Evolutionary conservation across 2,888 invertebrate species (phyloP).

Genomic region (Drosophila infuscata): DNA sequence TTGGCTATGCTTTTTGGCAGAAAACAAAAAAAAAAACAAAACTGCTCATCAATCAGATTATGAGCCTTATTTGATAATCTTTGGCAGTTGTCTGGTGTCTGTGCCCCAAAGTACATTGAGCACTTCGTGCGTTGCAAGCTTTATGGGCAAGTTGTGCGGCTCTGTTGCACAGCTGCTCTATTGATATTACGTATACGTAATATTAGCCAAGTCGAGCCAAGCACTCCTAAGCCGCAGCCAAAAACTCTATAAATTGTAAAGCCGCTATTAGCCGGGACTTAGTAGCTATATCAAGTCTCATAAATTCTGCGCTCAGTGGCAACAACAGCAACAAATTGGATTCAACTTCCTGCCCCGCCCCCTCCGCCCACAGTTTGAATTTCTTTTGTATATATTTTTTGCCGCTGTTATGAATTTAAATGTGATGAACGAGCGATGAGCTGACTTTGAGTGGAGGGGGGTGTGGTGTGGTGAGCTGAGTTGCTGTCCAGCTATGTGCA

Average conservation of each 20-base stretch:
- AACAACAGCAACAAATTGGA: constrained; percentile 54
- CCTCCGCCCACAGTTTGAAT: no score
- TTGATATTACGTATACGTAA: constrained; percentile 60
- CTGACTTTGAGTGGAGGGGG: neutral
- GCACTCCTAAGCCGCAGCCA: constrained; percentile 67
- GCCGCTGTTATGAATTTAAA: constrained; percentile 73
- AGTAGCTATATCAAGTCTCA: constrained; percentile 64
- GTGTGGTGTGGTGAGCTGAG: constrained; percentile 11
- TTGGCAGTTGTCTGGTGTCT: neutral
- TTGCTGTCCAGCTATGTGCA: constrained; percentile 36
- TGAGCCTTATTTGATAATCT: constrained; percentile 1
- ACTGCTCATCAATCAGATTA: constrained; percentile 1
- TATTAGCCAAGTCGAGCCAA: constrained; percentile 25
- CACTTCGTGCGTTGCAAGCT: constrained; percentile 20
- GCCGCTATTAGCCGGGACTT: constrained; percentile 76
- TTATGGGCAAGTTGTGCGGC: constrained; percentile 18
- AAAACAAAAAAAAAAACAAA: neutral
- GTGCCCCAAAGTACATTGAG: neutral
- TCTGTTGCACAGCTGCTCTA: constrained; percentile 12
- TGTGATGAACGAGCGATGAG: constrained; percentile 65
- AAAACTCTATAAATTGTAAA: constrained; percentile 79
- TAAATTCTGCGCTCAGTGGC: constrained; percentile 60
- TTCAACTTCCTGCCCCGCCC: neutral
- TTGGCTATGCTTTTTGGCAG: neutral
- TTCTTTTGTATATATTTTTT: constrained; percentile 4